These are phyloP conservation scores for Trachurus trachurus DNA, from an alignment of 2,797 vertebrate genomes.

Conservation along the genomic window DNA sequence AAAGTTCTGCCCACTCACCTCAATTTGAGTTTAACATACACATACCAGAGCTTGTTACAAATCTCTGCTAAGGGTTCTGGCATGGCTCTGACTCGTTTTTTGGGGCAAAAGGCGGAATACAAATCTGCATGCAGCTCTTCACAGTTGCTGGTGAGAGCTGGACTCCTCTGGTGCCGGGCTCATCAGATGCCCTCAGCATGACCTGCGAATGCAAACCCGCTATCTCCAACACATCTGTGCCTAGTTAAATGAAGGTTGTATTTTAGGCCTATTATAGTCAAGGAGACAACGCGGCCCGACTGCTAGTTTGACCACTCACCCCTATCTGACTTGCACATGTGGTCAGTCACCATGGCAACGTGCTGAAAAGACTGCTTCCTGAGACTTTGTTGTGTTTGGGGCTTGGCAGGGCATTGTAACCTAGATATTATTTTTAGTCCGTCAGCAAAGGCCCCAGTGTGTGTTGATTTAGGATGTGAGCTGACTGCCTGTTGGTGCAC, in stretches of 20 bases:
- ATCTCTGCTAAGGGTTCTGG: conserved; percentile 14
- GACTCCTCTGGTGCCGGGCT: conserved; percentile 14
- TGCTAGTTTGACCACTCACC: conserved; percentile 79
- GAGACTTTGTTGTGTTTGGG: conserved; percentile 81
- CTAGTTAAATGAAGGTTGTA: conserved; percentile 77
- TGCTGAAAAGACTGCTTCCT: conserved; percentile 79
- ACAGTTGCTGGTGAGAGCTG: conserved; percentile 3
- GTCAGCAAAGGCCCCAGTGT: conserved; percentile 61
- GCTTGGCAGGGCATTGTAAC: conserved; percentile 79
- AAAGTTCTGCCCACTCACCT: not conserved
- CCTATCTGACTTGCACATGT: conserved; percentile 78
- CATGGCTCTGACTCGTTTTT: not conserved
- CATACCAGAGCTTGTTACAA: not conserved
- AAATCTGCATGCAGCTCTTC: conserved; percentile 6
- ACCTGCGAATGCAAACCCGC: conserved; percentile 62
- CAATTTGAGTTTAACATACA: not conserved
- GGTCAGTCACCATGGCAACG: conserved; percentile 72
- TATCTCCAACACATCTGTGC: conserved; percentile 77
- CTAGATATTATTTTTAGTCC: conserved; percentile 86
- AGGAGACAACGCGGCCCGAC: conserved; percentile 77
- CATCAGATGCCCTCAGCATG: conserved; percentile 66
- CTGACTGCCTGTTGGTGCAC: conserved; percentile 46
- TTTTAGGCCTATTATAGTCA: conserved; percentile 80
- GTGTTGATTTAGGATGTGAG: conserved; percentile 76
- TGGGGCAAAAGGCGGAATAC: not conserved